Percentiles rank a stretch among this genome's conserved stretches.
Conservation (phyloP, 2,797 vertebrate species). For the Gymnoscopelus microlampas region DNA sequence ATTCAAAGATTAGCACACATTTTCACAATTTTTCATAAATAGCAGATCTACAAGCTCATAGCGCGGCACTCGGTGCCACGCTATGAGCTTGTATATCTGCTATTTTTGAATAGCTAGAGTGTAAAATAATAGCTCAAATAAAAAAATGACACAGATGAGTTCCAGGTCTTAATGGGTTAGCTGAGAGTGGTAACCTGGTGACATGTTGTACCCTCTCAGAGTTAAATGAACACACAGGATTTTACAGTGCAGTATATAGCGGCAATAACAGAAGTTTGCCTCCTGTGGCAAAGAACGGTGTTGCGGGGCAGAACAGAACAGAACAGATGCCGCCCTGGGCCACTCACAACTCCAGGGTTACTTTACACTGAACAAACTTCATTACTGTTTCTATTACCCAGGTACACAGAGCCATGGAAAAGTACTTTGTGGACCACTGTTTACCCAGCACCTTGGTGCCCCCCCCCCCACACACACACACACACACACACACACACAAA, state of each 20-base stretch:
- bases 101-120: no score
- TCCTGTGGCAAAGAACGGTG: neutral
- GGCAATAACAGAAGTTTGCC: conserved; percentile 55
- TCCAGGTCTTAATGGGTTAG: no score
- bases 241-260: conserved; percentile 55
- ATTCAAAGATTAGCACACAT: no score
- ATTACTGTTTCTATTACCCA: conserved; percentile 74
- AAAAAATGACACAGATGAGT: no score
- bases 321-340: conserved; percentile 53
- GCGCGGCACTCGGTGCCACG: no score
- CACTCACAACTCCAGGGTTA: conserved; percentile 64
- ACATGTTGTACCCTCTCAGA: no score
- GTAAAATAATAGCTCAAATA: no score
- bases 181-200: no score
- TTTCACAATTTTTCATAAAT: no score
- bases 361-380: conserved; percentile 76
- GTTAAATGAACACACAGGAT: no score
- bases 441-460: conserved; percentile 63
- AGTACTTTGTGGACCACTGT: conserved; percentile 72
- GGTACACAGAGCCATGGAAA: conserved; percentile 67
- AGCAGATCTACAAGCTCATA: no score
- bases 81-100: no score
- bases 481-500: conserved; percentile 3
- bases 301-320: conserved; percentile 63
- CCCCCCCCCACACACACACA: neutral